Evolutionary conservation across 2,113 vertebrate genomes (phyloP), one percentile per base, ranked within the genome.

Genomic region (Petaurus breviceps): DNA sequence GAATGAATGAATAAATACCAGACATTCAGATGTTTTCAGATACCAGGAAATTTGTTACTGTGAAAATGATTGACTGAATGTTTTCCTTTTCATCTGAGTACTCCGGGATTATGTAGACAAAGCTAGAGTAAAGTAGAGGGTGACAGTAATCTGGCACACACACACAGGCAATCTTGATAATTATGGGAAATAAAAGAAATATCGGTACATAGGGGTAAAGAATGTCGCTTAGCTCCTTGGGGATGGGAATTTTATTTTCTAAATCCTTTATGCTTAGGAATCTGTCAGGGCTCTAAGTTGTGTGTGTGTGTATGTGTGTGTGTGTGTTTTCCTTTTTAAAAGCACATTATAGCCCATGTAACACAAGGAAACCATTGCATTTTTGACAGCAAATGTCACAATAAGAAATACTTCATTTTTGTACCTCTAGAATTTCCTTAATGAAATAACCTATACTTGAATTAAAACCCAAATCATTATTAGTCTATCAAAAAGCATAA

Each of bases 151-250:
- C 68, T 84, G 68, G 68, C 68, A 43, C n/a, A 43, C 19, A n/a
- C n/a, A 8, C 68, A 43, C 68, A 84, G 37, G n/a, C 37, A 26
- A 91, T 46, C 47, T 68, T 22, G 43, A 7, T 14, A 77, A 84
- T 94, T 90, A 92, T 91, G 68, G 50, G 89, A 94, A 97, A 97
- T 89, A 96, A 96, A 46, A 84, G 47, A 94, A 96, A 93, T 90
- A 84, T 91, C 46, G 90, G 50, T 37, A 46, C 43, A 52, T 11
- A 90, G 90, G 16, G 95, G 94, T 52, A 94, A 97, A 51, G 94
- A 92, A 68, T 37, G 89, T 3, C 2, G 46, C 49, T 54, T 95
- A 54, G 50, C 57, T 94, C 43, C 51, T 46, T 49, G 51, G 91
- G 68, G 43, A 55, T 14, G 92, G 19, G 19, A 84, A 84, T 84